These are phyloP conservation scores for Hyposoter dolosus DNA, from an alignment of 2,888 invertebrate species.

Conservation along the genomic window DNA sequence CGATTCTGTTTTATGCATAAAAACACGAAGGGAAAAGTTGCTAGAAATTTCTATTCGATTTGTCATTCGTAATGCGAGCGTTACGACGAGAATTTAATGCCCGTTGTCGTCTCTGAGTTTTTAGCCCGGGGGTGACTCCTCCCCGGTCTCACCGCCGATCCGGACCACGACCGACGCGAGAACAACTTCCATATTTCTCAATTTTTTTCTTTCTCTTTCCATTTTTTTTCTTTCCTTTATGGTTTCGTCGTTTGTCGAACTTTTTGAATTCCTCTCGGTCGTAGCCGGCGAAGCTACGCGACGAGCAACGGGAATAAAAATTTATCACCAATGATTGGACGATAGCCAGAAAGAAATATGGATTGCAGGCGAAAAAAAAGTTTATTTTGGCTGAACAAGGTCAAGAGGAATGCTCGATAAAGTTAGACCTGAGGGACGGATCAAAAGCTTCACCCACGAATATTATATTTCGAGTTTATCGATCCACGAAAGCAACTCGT, in stretches of 20 bases:
- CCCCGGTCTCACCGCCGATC: conserved; percentile 13
- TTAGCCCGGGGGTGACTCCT: conserved; percentile 27
- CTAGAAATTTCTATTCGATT: conserved; percentile 54
- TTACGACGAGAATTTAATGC: conserved; percentile 60
- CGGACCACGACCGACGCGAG: conserved; percentile 29
- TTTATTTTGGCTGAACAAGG: neutral
- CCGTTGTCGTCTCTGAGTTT: conserved; percentile 56
- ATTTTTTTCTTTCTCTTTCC: conserved; percentile 21
- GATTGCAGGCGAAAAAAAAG: conserved; percentile 21
- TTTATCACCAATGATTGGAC: conserved; percentile 7
- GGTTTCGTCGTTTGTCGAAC: conserved; percentile 59
- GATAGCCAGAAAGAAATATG: conserved; percentile 15
- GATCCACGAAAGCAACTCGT: no score
- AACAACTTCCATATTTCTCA: conserved; percentile 50
- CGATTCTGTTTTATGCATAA: conserved; percentile 8
- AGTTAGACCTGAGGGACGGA: neutral
- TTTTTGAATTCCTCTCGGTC: conserved; percentile 55
- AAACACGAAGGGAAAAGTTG: conserved; percentile 15
- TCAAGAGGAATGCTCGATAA: neutral
- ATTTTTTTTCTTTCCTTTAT: conserved; percentile 22
- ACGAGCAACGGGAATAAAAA: conserved; percentile 31
- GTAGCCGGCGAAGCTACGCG: conserved; percentile 16
- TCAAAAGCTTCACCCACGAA: neutral
- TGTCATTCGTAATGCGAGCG: conserved; percentile 54
- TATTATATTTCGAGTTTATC: no score